Evolutionary conservation across 2,888 invertebrate genomes (phyloP), one percentile per base, ranked within the genome.

Genomic region (Cryptops parisi): DNA sequence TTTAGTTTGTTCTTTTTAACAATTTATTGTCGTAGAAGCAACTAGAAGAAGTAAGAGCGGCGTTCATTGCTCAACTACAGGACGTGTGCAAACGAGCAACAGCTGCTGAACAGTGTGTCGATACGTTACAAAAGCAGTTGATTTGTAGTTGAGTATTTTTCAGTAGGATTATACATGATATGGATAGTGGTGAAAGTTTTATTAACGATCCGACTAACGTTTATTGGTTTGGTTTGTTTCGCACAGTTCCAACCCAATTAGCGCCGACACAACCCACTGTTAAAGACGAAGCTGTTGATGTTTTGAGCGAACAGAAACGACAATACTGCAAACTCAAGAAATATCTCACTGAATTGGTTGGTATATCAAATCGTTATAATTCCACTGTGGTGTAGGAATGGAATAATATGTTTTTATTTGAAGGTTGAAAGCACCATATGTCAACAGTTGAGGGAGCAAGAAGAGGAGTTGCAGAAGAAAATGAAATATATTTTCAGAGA

Each of bases 281-380:
- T 5, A 47, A 26, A 17, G 47, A 47, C 5, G 47, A 47, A n/a
- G 33, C 21, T 17, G 4, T 24, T 17, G 27, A 27, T 3, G 3
- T 47, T 1, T 2, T 47, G 33, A 47, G 27, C 12, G 47, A 27
- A 26, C 47, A 47, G 27, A 47, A 47, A 19, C 26, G 33, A 27
- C 27, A 47, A 47, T 47, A 27, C 17, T 47, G 47, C 27, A 47
- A 47, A 27, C 21, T 47, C n/a, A 24, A 27, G 27, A 47, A 47
- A 33, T 15, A 33, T 15, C 15, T 33, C 6, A 33, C 33, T 6
- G 33, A 33, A 33, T 15, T 33, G 6, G 33, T 33, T 9, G 15
- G 33, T 33, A 15, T 33, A 15, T n/a, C n/a, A n/a, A n/a, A n/a
- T 15, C 15, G 6, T 33, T 33, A 33, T 9, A 33, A 33, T 9